Percentiles rank a stretch among this genome's conserved stretches.
Evolutionary conservation across 2,113 vertebrate species (phyloP).

Genomic region (Cephalopterus ornatus): DNA sequence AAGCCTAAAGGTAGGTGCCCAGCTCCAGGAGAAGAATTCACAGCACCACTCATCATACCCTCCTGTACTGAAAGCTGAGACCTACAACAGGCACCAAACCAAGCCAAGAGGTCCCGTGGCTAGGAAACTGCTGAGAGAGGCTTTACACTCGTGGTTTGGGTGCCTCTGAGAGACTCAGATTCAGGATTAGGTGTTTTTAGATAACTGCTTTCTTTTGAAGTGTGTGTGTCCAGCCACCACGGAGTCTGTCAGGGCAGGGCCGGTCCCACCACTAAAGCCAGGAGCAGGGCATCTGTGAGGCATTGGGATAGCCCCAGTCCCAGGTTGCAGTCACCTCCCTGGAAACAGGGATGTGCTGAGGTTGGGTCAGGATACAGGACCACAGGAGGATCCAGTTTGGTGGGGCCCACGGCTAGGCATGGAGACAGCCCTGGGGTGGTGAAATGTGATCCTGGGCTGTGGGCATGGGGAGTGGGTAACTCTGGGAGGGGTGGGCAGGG

Average conservation of each 20-base stretch:
- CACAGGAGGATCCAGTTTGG: background rate
- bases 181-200: background rate
- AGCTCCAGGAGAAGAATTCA: background rate
- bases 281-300: background rate
- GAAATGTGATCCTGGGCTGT: background rate
- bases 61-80: background rate
- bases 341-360: background rate
- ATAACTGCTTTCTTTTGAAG: background rate
- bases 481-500: rapidly evolving
- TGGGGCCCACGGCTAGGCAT: background rate
- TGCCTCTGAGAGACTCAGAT: background rate
- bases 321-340: rapidly evolving
- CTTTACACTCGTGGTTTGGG: rapidly evolving
- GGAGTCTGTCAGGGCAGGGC: background rate
- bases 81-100: background rate
- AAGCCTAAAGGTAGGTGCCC: background rate
- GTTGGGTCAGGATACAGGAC: background rate
- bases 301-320: rapidly evolving
- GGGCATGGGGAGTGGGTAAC: too few species aligned
- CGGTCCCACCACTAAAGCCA: background rate
- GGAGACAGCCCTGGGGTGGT: background rate
- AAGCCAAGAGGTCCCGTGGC: rapidly evolving
- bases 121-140: background rate
- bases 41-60: rapidly evolving
- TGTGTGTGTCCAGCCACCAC: rapidly evolving